A percentile compares a stretch with the other conserved stretches of the same genome.
These are phyloP conservation scores for Catharus ustulatus DNA, from an alignment of 2,797 vertebrate species.

Conservation along the genomic window DNA sequence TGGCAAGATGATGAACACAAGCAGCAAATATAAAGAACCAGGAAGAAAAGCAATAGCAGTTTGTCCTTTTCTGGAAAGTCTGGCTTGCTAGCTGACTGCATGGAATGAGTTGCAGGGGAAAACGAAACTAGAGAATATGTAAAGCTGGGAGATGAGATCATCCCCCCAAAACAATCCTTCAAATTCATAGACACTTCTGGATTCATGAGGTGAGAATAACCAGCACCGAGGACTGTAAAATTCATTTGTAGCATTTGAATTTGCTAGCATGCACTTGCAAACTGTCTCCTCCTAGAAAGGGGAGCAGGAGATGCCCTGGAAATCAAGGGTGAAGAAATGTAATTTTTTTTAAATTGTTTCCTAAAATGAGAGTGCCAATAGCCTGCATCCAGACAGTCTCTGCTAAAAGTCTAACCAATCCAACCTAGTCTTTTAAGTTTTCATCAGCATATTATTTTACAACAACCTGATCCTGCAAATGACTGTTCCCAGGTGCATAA, in stretches of 20 bases:
- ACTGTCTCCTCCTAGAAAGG: conserved; percentile 37
- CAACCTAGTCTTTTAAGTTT: conserved; percentile 36
- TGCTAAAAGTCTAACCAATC: background rate
- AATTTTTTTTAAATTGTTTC: background rate
- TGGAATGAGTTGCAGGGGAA: conserved; percentile 52
- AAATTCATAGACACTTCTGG: conserved; percentile 69
- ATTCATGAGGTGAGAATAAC: conserved; percentile 75
- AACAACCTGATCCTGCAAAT: conserved; percentile 33
- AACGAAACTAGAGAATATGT: conserved; percentile 69
- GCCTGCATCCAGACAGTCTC: background rate
- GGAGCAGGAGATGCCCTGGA: background rate
- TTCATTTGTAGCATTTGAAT: conserved; percentile 62
- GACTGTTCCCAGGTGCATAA: conserved; percentile 31
- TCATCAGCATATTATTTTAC: conserved; percentile 37
- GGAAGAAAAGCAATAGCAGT: conserved; percentile 16
- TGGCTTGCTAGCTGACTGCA: conserved; percentile 43
- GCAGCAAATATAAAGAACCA: conserved; percentile 26
- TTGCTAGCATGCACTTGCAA: conserved; percentile 56
- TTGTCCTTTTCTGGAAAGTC: conserved; percentile 59
- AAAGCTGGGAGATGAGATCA: conserved; percentile 75
- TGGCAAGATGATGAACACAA: background rate
- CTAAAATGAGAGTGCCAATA: conserved; percentile 20
- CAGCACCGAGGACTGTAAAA: conserved; percentile 60
- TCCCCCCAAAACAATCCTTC: conserved; percentile 60
- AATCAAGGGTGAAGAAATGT: background rate